Percentiles rank a stretch among this genome's conserved stretches.
Conservation (phyloP, 2,888 invertebrate species). For the Monoplex corrugatus region DNA sequence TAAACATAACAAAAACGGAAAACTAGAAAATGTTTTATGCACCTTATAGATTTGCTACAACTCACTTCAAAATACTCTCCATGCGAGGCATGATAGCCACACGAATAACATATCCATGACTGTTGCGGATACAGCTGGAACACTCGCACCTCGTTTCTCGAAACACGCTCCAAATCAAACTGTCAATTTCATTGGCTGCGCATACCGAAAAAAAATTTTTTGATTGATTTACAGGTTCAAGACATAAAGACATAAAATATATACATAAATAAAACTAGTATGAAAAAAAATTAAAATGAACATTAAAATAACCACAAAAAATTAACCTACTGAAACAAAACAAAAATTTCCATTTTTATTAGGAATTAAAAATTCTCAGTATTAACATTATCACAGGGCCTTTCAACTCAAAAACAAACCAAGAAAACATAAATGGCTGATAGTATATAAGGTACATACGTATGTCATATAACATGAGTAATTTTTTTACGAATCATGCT, state of each 20-base stretch:
- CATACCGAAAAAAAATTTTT: background rate
- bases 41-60: background rate
- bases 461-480: no score
- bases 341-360: no score
- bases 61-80: conserved; percentile 60
- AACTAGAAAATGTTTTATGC: background rate
- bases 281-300: no score
- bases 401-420: no score
- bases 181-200: conserved; percentile 59
- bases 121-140: conserved; percentile 53
- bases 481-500: no score
- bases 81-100: conserved; percentile 65
- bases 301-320: no score
- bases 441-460: no score
- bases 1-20: background rate
- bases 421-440: no score
- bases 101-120: conserved; percentile 62
- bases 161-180: conserved; percentile 52
- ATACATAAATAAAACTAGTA: background rate
- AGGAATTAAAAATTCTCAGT: no score
- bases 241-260: background rate
- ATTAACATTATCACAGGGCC: no score
- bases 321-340: no score
- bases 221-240: background rate
- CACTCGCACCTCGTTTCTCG: conserved; percentile 61